Evolutionary conservation across 1,140 invertebrate genomes (phyloP), one percentile per base, ranked within the genome.

Genomic region (Venustaconcha ellipsiformis): DNA sequence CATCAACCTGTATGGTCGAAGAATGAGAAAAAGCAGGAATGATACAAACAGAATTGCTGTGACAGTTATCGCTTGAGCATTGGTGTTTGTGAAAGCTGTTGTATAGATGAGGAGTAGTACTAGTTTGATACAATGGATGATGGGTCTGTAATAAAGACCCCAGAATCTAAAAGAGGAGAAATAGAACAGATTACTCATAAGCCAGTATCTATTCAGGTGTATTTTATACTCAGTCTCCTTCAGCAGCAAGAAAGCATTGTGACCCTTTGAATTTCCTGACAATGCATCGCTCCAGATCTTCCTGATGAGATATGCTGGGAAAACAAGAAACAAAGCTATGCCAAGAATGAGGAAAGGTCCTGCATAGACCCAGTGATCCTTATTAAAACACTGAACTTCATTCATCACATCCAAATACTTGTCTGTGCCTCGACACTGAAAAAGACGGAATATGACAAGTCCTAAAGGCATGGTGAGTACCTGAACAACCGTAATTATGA

Each of bases 211-310:
- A 65, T 88, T 86, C 62, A 89, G 69, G 26, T 87, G 86, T 23
- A 87, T 80, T 71, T 85, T 83, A 69, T 89, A 89, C 67, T 89
- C 87, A 30, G 83, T 85, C 78, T 89, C 88, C 69, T 89, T 89
- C 69, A 89, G 72, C 66, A 88, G 81, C 26, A 89, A 72, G 78
- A 84, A 88, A 11, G 80, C 79, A 59, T 88, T 84, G 70, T 89
- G 86, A 60, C 84, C 83, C 48, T 84, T 73, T 18, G 72, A 57
- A 57, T 81, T 82, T 18, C 82, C 74, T 15, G 82, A 80, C 67
- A 89, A 71, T 18, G 82, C 79, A 73, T 88, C 84, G n/a, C 68
- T 72, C 37, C 82, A 76, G 15, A 83, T 87, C 63, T 80, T 82
- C 70, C 80, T 83, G 13, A 87, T 79, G 26, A 89, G 76, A 73